Base-by-base conservation (phyloP, 2,113 vertebrate genomes). In the Leucopternis melanops region DNA sequence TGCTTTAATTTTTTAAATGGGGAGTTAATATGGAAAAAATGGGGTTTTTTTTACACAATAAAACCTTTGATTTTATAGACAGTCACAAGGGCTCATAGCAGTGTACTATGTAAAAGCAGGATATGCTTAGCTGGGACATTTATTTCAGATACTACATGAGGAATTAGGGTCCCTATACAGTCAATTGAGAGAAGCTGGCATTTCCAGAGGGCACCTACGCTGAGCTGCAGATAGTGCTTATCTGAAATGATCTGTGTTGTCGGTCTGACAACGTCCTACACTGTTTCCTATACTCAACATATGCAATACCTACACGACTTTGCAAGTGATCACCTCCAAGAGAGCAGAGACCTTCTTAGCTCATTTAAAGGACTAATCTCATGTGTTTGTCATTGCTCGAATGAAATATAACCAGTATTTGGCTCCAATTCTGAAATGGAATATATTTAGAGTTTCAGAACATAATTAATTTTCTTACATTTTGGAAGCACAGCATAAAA, bases 11-110 rank as follows among this genome's bases (percentile, higher is more conserved):
- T 45, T 75, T 71, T 70, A 89, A 84, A 72, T 15, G 10, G 31
- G 5, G 6, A 92, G 73, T 26, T 65, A 73, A 79, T 54, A 75
- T 8, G 13, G 32, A 75, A 47, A 10, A 67, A 72, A 6, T 45
- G 20, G 10, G 0, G 0, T 0, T 26, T 54, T 54, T 49, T 74
- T 78, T 62, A 66, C 38, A 27, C 2, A 5, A 49, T 29, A 86
- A 94, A 62, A 21, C 8, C 17, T 55, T 65, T 83, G n/a, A 77
- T 26, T 62, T 94, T 12, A 70, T 25, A 63, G 40, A 20, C 4
- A 92, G 17, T 26, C 2, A 0, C 13, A 57, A 84, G 16, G 15
- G 19, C 27, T 87, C 7, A 47, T 16, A 22, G 55, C 16, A 72
- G 34, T 59, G 16, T 26, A 23, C 15, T 52, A 10, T 49, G 29